phyloP scores from a whole-genome alignment of 2,797 vertebrate species.

The Gobionotothen gibberifrons region DNA sequence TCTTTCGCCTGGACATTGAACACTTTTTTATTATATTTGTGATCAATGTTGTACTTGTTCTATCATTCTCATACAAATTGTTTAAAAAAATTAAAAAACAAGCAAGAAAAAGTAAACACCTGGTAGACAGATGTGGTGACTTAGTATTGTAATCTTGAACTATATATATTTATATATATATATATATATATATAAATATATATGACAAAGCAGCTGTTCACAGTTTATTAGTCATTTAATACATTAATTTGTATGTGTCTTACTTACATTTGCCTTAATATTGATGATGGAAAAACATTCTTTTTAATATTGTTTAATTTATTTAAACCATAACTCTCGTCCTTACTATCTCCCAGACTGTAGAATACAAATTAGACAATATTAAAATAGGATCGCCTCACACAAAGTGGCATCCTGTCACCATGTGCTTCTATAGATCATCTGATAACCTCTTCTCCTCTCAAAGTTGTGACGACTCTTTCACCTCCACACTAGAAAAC shows the following conservation, averaged over 20 bases:
- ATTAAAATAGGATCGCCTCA: background rate
- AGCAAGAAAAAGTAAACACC: too few relatives aligned
- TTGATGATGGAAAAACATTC: background rate
- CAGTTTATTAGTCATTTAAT: too few relatives aligned
- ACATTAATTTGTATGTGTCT: background rate
- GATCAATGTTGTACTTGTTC: too few relatives aligned
- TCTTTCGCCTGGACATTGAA: background rate
- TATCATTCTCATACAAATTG: too few relatives aligned
- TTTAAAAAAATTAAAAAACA: too few relatives aligned
- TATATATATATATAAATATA: background rate
- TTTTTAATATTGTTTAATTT: background rate
- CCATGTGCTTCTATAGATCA: background rate
- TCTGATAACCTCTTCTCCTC: background rate
- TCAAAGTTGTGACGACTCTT: background rate
- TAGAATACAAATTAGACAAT: background rate
- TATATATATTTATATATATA: too few relatives aligned
- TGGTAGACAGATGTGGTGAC: too few relatives aligned
- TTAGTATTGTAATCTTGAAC: too few relatives aligned
- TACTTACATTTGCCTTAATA: background rate
- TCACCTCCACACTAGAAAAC: slow-evolving; percentile 86
- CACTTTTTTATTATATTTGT: background rate
- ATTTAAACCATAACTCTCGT: background rate
- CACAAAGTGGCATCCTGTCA: background rate
- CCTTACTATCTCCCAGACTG: background rate
- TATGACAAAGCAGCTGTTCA: background rate